These are phyloP conservation scores for Dasyprocta punctata DNA, from an alignment of 2,113 vertebrate genomes.

Conservation along the genomic window DNA sequence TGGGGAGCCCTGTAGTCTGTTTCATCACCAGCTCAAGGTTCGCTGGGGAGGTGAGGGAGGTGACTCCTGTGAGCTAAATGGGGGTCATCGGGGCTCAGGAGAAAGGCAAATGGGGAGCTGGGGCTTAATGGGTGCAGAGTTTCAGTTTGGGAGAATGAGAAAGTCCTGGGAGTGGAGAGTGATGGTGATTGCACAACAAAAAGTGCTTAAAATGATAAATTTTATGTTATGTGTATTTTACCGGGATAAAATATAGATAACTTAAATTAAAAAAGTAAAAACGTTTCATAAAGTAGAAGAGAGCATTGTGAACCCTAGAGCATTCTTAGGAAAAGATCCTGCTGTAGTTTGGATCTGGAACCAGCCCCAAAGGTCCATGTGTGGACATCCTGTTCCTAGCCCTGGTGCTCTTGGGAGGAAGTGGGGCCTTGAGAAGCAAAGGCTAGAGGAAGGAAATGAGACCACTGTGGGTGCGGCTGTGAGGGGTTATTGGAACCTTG, in stretches of 20 bases:
- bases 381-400: neutral
- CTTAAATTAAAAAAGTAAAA: neutral
- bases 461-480: too few species aligned
- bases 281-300: neutral
- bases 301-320: neutral
- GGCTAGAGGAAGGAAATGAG: neutral
- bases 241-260: neutral
- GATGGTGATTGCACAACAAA: too few species aligned
- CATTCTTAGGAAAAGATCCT: neutral
- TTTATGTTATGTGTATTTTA: neutral
- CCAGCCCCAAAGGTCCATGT: neutral
- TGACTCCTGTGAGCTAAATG: neutral
- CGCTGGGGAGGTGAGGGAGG: too few species aligned
- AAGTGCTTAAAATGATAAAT: neutral
- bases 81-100: neutral
- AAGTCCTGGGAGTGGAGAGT: too few species aligned
- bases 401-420: neutral
- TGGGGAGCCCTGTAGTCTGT: neutral
- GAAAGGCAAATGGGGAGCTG: too few species aligned
- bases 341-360: neutral
- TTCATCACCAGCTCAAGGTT: neutral
- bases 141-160: neutral
- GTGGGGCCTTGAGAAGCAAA: neutral
- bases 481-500: neutral
- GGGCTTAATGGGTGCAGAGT: neutral